Percentiles rank a stretch among this genome's conserved stretches.
Evolutionary conservation across 2,888 invertebrate species (phyloP).

Genomic region (Ornithoptera priamus): DNA sequence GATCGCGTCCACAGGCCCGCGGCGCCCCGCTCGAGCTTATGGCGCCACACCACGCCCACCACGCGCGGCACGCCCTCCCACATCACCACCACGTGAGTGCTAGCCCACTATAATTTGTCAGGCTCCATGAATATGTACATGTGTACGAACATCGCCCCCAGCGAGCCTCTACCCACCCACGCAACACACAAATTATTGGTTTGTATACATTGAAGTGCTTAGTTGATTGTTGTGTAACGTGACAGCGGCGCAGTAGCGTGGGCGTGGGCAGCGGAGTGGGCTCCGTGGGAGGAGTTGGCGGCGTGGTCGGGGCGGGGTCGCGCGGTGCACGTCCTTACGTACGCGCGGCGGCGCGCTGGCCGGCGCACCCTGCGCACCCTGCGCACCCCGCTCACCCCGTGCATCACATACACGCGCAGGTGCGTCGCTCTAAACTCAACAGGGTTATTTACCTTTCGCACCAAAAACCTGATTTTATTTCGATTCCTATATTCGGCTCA

Average conservation of each 20-base stretch:
- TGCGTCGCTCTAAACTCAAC: conserved; percentile 26
- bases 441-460: too few species aligned
- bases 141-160: too few species aligned
- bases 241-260: conserved; percentile 42
- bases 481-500: too few species aligned
- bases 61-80: conserved; percentile 59
- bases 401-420: conserved; percentile 85
- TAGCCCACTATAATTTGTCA: not conserved
- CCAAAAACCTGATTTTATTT: too few species aligned
- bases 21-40: conserved; percentile 65
- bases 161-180: too few species aligned
- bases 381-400: conserved; percentile 77
- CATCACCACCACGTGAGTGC: conserved; percentile 64
- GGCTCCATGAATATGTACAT: too few species aligned
- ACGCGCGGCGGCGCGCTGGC: conserved; percentile 86
- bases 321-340: conserved; percentile 64
- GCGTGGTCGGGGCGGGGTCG: conserved; percentile 47
- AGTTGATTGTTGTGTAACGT: too few species aligned
- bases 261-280: conserved; percentile 44
- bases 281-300: conserved; percentile 43
- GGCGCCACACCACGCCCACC: conserved; percentile 51
- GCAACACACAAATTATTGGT: too few species aligned
- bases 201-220: too few species aligned
- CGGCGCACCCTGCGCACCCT: conserved; percentile 65
- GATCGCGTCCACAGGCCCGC: conserved; percentile 48